Evolutionary conservation across 1,140 invertebrate genomes (phyloP).

Genomic region (Caerostris darwini): DNA sequence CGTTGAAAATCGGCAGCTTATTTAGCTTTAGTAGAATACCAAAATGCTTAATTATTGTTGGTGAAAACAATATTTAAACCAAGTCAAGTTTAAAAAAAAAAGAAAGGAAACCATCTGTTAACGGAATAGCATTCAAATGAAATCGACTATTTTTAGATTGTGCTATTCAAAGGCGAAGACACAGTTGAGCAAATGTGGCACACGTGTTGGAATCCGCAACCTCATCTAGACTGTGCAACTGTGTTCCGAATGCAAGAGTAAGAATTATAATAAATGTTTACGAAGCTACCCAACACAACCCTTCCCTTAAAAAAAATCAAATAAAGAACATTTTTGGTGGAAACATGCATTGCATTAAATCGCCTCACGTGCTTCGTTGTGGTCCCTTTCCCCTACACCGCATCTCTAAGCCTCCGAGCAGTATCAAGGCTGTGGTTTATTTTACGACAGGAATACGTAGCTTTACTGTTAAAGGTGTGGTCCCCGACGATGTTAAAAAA

Average conservation of each 20-base stretch:
- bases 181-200: slow-evolving; percentile 30
- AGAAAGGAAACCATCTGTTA: not conserved
- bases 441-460: slow-evolving; percentile 35
- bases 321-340: slow-evolving; percentile 26
- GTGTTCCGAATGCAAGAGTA: slow-evolving; percentile 34
- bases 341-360: slow-evolving; percentile 68
- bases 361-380: slow-evolving; percentile 49
- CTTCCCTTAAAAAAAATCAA: not conserved
- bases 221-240: not conserved
- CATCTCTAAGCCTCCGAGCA: not conserved
- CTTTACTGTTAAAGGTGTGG: slow-evolving; percentile 63
- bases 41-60: not conserved
- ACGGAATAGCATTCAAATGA: slow-evolving; percentile 42
- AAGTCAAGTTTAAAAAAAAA: slow-evolving; percentile 10
- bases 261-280: slow-evolving; percentile 64
- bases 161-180: slow-evolving; percentile 29
- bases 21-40: too few species aligned
- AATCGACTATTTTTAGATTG: slow-evolving; percentile 36
- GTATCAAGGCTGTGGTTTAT: slow-evolving; percentile 39
- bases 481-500: not conserved
- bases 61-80: slow-evolving; percentile 10
- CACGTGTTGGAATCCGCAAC: slow-evolving; percentile 55
- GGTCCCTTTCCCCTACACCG: not conserved
- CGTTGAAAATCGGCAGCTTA: too few species aligned
- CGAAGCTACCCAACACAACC: slow-evolving; percentile 28